These are phyloP conservation scores for Nemurella pictetii DNA, from an alignment of 2,888 invertebrate genomes.

Conservation along the genomic window DNA sequence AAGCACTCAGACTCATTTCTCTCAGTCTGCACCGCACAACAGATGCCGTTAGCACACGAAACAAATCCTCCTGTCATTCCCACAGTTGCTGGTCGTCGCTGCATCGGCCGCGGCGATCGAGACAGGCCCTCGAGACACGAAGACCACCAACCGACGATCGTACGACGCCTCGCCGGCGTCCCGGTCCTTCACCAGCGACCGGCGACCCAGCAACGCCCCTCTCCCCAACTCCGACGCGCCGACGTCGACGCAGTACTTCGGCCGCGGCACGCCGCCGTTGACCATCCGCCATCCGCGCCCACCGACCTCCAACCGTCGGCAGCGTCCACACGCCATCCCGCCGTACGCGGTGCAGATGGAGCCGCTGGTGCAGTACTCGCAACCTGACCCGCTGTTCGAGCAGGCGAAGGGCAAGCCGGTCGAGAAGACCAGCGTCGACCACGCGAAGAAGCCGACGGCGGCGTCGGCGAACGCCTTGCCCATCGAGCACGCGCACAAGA, in stretches of 20 bases:
- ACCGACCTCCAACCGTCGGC: conserved; percentile 18
- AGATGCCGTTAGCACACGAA: conserved; percentile 4
- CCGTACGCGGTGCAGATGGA: conserved; percentile 82
- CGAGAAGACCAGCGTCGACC: conserved; percentile 31
- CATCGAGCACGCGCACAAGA: conserved; percentile 28
- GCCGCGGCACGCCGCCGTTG: conserved; percentile 38
- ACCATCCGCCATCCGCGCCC: conserved; percentile 36
- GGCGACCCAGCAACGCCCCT: conserved; percentile 24
- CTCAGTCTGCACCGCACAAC: background rate
- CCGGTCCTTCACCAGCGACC: conserved; percentile 14
- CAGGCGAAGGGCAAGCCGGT: conserved; percentile 18
- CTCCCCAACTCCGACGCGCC: conserved; percentile 16
- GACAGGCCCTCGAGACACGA: background rate
- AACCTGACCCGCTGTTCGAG: conserved; percentile 69
- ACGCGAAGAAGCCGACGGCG: conserved; percentile 28
- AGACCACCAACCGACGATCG: conserved; percentile 8
- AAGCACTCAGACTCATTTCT: background rate
- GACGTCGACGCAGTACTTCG: conserved; percentile 40
- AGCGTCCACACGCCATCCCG: conserved; percentile 52
- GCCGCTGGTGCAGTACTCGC: conserved; percentile 76
- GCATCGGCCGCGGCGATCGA: conserved; percentile 30
- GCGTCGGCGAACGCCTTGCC: conserved; percentile 8
- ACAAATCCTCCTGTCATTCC: conserved; percentile 10
- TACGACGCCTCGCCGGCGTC: conserved; percentile 13
- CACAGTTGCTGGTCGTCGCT: conserved; percentile 23